Conservation (phyloP, 2,113 vertebrate species). For the Carollia perspicillata region DNA sequence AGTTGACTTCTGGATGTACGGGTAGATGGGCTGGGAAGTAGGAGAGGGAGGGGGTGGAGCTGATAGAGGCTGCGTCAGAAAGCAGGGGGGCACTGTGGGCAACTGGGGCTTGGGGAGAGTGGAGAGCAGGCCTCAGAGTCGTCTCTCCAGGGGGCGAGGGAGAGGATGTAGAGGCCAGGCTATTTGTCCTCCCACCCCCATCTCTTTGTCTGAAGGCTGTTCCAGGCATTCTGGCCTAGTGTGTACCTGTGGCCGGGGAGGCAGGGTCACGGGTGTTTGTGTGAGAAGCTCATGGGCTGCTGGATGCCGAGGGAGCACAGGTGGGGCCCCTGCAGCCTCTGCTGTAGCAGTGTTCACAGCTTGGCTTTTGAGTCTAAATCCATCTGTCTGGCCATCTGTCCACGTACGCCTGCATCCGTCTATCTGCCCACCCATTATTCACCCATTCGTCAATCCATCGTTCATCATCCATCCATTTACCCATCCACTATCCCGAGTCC, state of each 20-base stretch:
- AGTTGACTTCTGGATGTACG: background rate
- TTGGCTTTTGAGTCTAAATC: background rate
- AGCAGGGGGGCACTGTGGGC: background rate
- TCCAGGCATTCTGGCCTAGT: background rate
- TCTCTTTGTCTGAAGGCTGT: background rate
- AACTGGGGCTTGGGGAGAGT: background rate
- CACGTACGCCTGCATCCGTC: background rate
- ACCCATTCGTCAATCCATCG: too few relatives aligned
- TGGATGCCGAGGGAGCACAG: too few relatives aligned
- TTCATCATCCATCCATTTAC: too few relatives aligned
- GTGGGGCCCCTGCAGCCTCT: background rate
- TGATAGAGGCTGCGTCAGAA: accelerated
- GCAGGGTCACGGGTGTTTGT: background rate
- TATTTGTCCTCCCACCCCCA: background rate
- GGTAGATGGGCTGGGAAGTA: background rate
- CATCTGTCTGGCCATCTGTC: background rate
- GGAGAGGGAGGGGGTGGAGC: background rate
- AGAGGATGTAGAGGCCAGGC: background rate
- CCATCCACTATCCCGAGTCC: background rate
- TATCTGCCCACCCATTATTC: too few relatives aligned
- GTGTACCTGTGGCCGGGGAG: background rate
- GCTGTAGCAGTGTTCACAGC: background rate
- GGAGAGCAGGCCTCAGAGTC: background rate
- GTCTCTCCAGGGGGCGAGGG: background rate
- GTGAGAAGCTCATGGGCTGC: background rate